Conservation (phyloP, 2,797 vertebrate genomes). For the Neoniphon sammara region DNA sequence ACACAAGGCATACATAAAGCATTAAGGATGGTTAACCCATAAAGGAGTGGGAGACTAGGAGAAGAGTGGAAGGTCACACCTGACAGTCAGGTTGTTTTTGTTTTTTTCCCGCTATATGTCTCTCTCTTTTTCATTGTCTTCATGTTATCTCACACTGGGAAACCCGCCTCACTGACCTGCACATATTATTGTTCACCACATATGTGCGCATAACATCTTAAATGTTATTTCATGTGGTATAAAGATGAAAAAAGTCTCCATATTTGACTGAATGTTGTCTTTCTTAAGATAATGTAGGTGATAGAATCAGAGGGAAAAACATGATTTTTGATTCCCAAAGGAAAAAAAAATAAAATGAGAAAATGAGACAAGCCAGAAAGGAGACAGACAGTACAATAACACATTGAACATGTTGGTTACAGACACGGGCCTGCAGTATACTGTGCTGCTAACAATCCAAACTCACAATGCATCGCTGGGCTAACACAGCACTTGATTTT, state of each 20-base stretch:
- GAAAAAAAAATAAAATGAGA: too few species aligned
- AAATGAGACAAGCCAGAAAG: too few species aligned
- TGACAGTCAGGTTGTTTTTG: constrained; percentile 78
- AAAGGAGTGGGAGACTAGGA: constrained; percentile 86
- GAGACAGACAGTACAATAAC: constrained; percentile 28
- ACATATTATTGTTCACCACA: constrained; percentile 32
- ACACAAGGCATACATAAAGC: constrained; percentile 98
- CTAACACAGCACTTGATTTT: constrained; percentile 69
- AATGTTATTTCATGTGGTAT: constrained; percentile 26
- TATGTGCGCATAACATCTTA: constrained; percentile 17
- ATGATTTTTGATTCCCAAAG: constrained; percentile 24
- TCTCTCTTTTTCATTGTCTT: constrained; percentile 48
- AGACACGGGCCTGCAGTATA: constrained; percentile 35
- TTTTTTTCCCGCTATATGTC: constrained; percentile 38
- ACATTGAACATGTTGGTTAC: constrained; percentile 46
- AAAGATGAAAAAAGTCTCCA: not conserved
- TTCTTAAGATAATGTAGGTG: constrained; percentile 14
- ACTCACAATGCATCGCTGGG: constrained; percentile 59
- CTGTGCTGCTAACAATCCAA: constrained; percentile 52
- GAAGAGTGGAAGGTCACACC: constrained; percentile 83
- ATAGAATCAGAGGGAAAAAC: constrained; percentile 27
- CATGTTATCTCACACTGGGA: constrained; percentile 43
- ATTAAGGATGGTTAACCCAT: constrained; percentile 94
- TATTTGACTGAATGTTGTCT: constrained; percentile 20
- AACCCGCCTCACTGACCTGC: constrained; percentile 51